Conservation (phyloP, 2,888 invertebrate species). For the Luperina nickerlii region DNA sequence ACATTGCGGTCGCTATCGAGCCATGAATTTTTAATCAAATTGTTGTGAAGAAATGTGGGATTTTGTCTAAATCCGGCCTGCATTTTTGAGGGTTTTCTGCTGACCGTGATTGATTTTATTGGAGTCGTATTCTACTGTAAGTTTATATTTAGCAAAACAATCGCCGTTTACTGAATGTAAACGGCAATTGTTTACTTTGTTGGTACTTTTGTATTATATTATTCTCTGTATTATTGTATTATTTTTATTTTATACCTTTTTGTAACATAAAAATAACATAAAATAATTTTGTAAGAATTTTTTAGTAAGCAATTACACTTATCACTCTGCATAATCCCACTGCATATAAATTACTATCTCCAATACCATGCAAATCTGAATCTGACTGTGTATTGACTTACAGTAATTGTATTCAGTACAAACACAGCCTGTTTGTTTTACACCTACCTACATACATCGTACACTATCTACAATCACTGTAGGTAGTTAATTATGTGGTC, state of each 20-base stretch:
- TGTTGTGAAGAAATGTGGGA: slow-evolving; percentile 49
- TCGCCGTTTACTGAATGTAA: background rate
- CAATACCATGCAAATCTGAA: slow-evolving; percentile 24
- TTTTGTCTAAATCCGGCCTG: slow-evolving; percentile 9
- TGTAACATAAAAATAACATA: background rate
- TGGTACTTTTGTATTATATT: too few relatives aligned
- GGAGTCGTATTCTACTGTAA: slow-evolving; percentile 8
- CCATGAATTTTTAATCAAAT: slow-evolving; percentile 62
- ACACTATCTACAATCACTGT: slow-evolving; percentile 19
- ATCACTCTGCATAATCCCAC: background rate
- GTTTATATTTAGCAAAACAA: background rate
- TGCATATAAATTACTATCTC: slow-evolving; percentile 15
- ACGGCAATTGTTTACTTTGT: too few relatives aligned
- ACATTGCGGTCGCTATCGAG: slow-evolving; percentile 58
- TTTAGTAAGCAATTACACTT: too few relatives aligned
- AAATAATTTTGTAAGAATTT: too few relatives aligned
- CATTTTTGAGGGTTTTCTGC: slow-evolving; percentile 31
- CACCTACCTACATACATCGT: slow-evolving; percentile 21
- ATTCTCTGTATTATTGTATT: too few relatives aligned
- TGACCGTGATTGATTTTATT: slow-evolving; percentile 39
- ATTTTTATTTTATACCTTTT: too few relatives aligned
- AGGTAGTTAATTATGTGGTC: slow-evolving; percentile 40
- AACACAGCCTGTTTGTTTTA: slow-evolving; percentile 32
- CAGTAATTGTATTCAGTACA: slow-evolving; percentile 52
- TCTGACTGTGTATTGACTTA: slow-evolving; percentile 43